Conservation (phyloP, 2,888 invertebrate genomes). For the Drosophila macrospina region DNA sequence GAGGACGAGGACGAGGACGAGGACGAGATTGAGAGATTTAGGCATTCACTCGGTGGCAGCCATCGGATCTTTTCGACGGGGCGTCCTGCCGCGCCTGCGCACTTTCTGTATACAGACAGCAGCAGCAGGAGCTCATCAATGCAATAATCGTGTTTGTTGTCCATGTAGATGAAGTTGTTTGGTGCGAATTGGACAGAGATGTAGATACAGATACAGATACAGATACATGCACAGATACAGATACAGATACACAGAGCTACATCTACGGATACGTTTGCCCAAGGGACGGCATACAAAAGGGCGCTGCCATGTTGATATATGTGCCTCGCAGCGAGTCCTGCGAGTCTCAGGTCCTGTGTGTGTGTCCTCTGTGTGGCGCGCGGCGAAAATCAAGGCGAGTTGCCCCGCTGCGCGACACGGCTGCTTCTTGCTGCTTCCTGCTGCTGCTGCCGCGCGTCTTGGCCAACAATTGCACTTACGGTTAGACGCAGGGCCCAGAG, state of each 20-base stretch:
- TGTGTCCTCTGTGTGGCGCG: conserved; percentile 58
- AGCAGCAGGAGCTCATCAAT: conserved; percentile 84
- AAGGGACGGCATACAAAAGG: conserved; percentile 55
- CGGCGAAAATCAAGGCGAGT: conserved; percentile 76
- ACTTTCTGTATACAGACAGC: conserved; percentile 79
- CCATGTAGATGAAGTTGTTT: conserved; percentile 69
- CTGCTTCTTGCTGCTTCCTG: conserved; percentile 61
- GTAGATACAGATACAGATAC: conserved; percentile 17
- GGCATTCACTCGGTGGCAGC: conserved; percentile 41
- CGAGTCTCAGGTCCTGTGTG: conserved; percentile 31
- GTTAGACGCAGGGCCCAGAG: conserved; percentile 48
- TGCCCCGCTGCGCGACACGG: conserved; percentile 69
- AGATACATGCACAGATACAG: too few relatives aligned
- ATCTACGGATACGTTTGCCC: conserved; percentile 27
- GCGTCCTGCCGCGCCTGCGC: conserved; percentile 75
- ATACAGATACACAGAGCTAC: too few relatives aligned
- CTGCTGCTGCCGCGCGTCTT: conserved; percentile 28
- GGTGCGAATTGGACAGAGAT: conserved; percentile 58
- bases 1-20: background rate
- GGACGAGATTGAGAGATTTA: background rate
- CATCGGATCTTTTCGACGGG: conserved; percentile 44
- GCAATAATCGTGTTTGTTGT: conserved; percentile 77
- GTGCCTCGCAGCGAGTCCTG: conserved; percentile 36
- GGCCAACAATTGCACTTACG: conserved; percentile 58
- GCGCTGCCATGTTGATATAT: conserved; percentile 67